phyloP scores from a whole-genome alignment of 2,888 invertebrate species.

The Torymus aiolomorphi region DNA sequence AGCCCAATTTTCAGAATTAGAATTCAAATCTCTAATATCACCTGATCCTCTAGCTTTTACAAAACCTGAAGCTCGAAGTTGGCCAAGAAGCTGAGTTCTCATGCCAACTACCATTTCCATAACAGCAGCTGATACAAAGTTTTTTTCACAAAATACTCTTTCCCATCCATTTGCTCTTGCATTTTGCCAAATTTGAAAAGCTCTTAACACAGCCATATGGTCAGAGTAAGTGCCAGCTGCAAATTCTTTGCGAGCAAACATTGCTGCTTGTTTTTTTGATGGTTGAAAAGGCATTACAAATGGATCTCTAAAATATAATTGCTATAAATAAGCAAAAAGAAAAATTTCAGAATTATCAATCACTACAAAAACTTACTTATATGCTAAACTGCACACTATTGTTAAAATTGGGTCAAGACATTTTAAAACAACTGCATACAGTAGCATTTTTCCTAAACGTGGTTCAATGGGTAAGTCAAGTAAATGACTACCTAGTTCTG shows the following conservation, averaged over 20 bases:
- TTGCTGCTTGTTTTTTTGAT: slow-evolving; percentile 81
- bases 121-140: no score
- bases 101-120: slow-evolving; percentile 93
- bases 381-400: slow-evolving; percentile 90
- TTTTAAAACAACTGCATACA: slow-evolving; percentile 92
- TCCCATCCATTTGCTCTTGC: no score
- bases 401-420: slow-evolving; percentile 95
- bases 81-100: slow-evolving; percentile 88
- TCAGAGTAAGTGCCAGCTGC: slow-evolving; percentile 89
- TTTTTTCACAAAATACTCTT: no score
- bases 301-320: slow-evolving; percentile 79
- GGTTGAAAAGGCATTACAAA: slow-evolving; percentile 86
- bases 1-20: slow-evolving; percentile 91
- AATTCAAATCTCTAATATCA: slow-evolving; percentile 88
- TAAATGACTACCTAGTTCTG: slow-evolving; percentile 90
- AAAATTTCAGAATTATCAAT: slow-evolving; percentile 16
- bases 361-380: slow-evolving; percentile 77
- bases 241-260: slow-evolving; percentile 81
- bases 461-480: slow-evolving; percentile 96
- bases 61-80: slow-evolving; percentile 86
- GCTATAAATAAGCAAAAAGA: background rate
- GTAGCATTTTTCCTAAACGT: slow-evolving; percentile 91
- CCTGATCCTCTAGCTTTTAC: slow-evolving; percentile 80
- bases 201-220: slow-evolving; percentile 89
- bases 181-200: no score